These are phyloP conservation scores for Napeogenes inachia DNA, from an alignment of 2,888 invertebrate species.

Conservation along the genomic window DNA sequence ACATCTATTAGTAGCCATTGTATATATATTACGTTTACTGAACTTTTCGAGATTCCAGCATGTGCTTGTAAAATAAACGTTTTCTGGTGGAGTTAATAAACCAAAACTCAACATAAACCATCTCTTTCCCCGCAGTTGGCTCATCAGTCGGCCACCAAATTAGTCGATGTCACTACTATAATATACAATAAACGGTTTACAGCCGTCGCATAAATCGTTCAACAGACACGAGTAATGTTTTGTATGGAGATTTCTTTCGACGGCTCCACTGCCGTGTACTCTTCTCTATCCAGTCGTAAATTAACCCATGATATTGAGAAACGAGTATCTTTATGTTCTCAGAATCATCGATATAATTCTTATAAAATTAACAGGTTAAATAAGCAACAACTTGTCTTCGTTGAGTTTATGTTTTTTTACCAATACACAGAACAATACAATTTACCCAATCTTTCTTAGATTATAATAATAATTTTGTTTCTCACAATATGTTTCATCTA, in stretches of 20 bases:
- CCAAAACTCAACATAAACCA: slow-evolving; percentile 61
- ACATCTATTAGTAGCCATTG: no score
- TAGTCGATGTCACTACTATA: slow-evolving; percentile 77
- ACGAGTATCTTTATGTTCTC: slow-evolving; percentile 38
- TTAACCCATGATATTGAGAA: slow-evolving; percentile 71
- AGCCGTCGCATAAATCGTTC: slow-evolving; percentile 74
- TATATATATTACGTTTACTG: background rate
- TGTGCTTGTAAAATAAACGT: slow-evolving; percentile 27
- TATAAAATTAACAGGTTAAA: slow-evolving; percentile 16
- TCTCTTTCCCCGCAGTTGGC: slow-evolving; percentile 64
- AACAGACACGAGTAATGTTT: slow-evolving; percentile 73
- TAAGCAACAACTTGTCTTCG: no score
- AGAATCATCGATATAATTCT: slow-evolving; percentile 36
- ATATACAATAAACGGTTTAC: slow-evolving; percentile 72
- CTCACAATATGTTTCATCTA: slow-evolving; percentile 35
- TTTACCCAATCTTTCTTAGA: no score
- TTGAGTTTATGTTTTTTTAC: no score
- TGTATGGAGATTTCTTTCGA: slow-evolving; percentile 78
- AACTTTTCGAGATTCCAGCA: background rate
- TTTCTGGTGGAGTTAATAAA: slow-evolving; percentile 50
- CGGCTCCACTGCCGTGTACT: slow-evolving; percentile 61
- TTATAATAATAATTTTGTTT: slow-evolving; percentile 3
- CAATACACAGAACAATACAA: no score
- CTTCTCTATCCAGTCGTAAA: slow-evolving; percentile 72
- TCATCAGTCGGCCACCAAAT: slow-evolving; percentile 75